phyloP scores from a whole-genome alignment of 2,888 invertebrate genomes.

The Drymonia ruficornis region DNA sequence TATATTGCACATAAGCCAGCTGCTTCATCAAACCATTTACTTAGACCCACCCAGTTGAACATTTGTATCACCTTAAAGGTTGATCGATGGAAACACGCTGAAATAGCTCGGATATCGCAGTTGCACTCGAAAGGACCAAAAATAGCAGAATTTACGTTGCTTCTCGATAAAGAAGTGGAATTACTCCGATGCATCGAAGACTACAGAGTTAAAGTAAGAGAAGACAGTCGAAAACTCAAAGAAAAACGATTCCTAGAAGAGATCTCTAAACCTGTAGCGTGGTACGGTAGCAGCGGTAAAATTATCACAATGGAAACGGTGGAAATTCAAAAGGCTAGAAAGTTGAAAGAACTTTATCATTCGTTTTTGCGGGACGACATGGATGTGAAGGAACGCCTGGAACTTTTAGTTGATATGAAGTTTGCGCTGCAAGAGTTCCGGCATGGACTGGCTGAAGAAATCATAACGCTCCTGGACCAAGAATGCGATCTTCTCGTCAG shows the following conservation, averaged over 20 bases:
- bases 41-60: too few relatives aligned
- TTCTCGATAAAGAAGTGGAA: conserved; percentile 90
- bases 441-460: conserved; percentile 83
- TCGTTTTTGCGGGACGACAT: conserved; percentile 85
- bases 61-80: neutral
- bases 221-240: conserved; percentile 85
- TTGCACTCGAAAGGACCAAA: conserved; percentile 88
- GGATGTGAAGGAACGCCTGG: conserved; percentile 87
- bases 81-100: conserved; percentile 88
- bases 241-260: conserved; percentile 87
- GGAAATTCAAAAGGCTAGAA: conserved; percentile 91
- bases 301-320: conserved; percentile 92
- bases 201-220: conserved; percentile 85
- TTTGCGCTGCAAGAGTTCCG: conserved; percentile 86
- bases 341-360: conserved; percentile 89
- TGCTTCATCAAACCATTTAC: too few relatives aligned
- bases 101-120: conserved; percentile 86
- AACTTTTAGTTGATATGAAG: conserved; percentile 89
- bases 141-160: conserved; percentile 88
- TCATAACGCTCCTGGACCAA: conserved; percentile 88
- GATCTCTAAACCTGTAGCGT: conserved; percentile 89
- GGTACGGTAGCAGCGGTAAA: conserved; percentile 89
- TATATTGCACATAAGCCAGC: too few relatives aligned
- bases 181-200: conserved; percentile 88
- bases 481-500: conserved; percentile 89